phyloP scores from a whole-genome alignment of 2,888 invertebrate genomes.

The Leptinotarsa haldemani region DNA sequence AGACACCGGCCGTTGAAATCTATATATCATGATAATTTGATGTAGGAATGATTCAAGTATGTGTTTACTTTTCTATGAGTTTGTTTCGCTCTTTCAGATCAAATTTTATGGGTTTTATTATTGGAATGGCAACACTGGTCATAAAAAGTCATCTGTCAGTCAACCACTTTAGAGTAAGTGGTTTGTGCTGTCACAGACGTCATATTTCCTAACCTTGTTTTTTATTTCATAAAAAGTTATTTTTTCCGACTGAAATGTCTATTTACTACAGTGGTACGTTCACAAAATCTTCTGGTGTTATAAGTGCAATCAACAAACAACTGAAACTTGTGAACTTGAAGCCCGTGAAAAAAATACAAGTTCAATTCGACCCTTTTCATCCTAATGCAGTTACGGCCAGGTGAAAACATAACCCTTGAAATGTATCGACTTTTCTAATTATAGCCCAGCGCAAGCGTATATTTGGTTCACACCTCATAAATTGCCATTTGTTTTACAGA shows the following conservation, averaged over 20 bases:
- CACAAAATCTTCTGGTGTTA: constrained; percentile 75
- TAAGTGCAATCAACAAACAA: constrained; percentile 81
- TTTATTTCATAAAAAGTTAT: not conserved
- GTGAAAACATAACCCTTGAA: constrained; percentile 59
- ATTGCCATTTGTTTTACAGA: constrained; percentile 68
- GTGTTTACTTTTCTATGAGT: no score
- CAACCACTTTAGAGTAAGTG: no score
- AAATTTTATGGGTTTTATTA: no score
- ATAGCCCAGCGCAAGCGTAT: constrained; percentile 55
- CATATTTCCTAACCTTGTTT: not conserved
- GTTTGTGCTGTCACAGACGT: no score
- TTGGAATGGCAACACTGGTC: no score
- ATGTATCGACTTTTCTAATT: constrained; percentile 57
- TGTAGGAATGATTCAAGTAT: no score
- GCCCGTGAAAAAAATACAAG: constrained; percentile 80
- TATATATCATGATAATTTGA: no score
- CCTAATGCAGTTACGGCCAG: constrained; percentile 73
- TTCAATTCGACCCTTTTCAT: constrained; percentile 88
- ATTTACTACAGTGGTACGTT: constrained; percentile 78
- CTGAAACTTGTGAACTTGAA: constrained; percentile 78
- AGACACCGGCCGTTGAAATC: no score
- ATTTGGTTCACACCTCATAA: constrained; percentile 26
- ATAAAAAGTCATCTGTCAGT: no score
- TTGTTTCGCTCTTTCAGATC: no score
- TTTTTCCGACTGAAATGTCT: constrained; percentile 73